phyloP scores from a whole-genome alignment of 2,888 invertebrate species.

The Dorcus parallelipipedus region DNA sequence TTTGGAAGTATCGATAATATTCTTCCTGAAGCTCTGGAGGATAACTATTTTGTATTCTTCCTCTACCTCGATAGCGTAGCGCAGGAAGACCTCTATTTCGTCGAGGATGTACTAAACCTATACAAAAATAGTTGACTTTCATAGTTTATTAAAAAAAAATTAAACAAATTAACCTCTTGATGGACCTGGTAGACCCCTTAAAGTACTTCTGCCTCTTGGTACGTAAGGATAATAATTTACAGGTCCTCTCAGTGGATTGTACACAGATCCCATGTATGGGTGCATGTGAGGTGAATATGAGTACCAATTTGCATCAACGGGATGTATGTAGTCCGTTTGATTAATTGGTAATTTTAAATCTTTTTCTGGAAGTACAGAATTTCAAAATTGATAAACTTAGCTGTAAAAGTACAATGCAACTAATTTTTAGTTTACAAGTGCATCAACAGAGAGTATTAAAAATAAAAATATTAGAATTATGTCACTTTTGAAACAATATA shows the following conservation, averaged over 20 bases:
- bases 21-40: conserved; percentile 44
- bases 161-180: conserved; percentile 32
- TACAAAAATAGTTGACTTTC: background rate
- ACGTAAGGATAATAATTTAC: conserved; percentile 33
- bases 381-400: background rate
- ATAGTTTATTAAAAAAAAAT: background rate
- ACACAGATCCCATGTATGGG: conserved; percentile 12
- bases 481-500: too few species aligned
- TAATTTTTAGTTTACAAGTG: too few species aligned
- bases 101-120: too few species aligned
- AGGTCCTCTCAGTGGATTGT: conserved; percentile 22
- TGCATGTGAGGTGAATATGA: background rate
- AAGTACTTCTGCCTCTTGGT: conserved; percentile 33
- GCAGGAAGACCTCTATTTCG: too few species aligned
- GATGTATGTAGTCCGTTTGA: background rate
- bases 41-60: conserved; percentile 27
- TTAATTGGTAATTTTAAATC: background rate
- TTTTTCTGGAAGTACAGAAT: background rate
- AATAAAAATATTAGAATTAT: too few species aligned
- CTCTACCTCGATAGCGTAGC: conserved; percentile 21
- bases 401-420: background rate
- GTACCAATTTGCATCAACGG: background rate
- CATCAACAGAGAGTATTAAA: too few species aligned
- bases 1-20: conserved; percentile 60
- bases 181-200: conserved; percentile 33